phyloP scores from a whole-genome alignment of 2,113 vertebrate species.

The Climacteris rufus region DNA sequence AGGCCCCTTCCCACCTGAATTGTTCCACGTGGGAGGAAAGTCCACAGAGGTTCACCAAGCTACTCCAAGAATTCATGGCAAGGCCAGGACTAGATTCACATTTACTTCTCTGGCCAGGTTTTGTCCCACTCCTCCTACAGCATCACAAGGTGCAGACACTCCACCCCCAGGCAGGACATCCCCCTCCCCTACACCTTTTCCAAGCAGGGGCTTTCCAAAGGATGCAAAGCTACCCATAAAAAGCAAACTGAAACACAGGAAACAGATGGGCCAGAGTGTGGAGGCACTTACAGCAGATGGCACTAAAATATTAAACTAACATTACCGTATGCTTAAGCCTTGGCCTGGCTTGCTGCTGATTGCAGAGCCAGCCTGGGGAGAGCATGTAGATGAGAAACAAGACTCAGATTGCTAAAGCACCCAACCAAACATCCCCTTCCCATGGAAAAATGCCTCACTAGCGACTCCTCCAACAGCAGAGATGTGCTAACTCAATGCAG shows the following conservation, averaged over 20 bases:
- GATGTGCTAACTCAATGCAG: not conserved
- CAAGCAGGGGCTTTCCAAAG: slow-evolving; percentile 18
- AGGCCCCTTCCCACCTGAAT: not conserved
- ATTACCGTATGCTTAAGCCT: slow-evolving; percentile 60
- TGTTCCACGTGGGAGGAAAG: not conserved
- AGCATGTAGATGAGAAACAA: slow-evolving; percentile 47
- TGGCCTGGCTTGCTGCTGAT: slow-evolving; percentile 22
- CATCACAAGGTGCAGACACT: not conserved
- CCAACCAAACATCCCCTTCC: slow-evolving; percentile 41
- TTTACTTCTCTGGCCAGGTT: not conserved
- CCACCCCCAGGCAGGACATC: not conserved
- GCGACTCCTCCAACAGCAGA: slow-evolving; percentile 12
- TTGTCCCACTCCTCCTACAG: not conserved
- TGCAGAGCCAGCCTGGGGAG: slow-evolving; percentile 41
- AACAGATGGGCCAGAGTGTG: slow-evolving; percentile 69
- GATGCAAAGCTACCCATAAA: slow-evolving; percentile 19
- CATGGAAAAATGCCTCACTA: not conserved
- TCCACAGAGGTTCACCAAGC: not conserved
- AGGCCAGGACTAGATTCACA: not conserved
- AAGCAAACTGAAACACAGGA: slow-evolving; percentile 23
- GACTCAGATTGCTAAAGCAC: slow-evolving; percentile 19
- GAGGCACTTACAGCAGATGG: slow-evolving; percentile 73
- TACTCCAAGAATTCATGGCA: not conserved
- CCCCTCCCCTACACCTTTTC: not conserved
- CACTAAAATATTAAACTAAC: slow-evolving; percentile 75